Evolutionary conservation across 2,113 vertebrate species (phyloP).

Genomic region (Antidorcas marsupialis): DNA sequence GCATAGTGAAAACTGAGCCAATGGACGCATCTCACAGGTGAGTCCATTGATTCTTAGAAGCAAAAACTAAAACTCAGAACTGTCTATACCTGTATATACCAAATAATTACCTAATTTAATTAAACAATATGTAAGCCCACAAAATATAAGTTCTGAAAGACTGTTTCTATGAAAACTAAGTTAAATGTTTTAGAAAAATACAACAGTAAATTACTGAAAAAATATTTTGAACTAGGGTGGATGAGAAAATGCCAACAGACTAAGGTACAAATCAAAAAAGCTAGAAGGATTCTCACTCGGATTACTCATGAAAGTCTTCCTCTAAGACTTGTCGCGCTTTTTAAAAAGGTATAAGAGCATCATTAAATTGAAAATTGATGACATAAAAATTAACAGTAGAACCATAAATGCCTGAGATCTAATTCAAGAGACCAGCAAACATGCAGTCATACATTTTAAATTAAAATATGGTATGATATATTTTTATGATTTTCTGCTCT

Average conservation of each 20-base stretch:
- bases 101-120: conserved; percentile 8
- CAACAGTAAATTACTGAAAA: background rate
- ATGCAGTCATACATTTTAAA: background rate
- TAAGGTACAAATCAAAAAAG: background rate
- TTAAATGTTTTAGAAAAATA: conserved; percentile 21
- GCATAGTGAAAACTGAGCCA: background rate
- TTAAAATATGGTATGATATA: background rate
- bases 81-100: background rate
- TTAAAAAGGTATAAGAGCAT: background rate
- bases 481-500: background rate
- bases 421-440: background rate
- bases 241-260: background rate
- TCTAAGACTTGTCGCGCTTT: background rate
- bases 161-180: background rate
- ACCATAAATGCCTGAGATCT: background rate
- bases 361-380: background rate
- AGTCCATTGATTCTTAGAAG: background rate
- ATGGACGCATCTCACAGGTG: background rate
- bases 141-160: background rate
- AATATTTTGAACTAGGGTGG: background rate
- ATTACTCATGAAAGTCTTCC: background rate
- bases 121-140: background rate
- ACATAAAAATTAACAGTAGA: background rate
- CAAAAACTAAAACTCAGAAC: background rate
- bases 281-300: background rate